Percentiles rank a stretch among this genome's conserved stretches.
phyloP scores from a whole-genome alignment of 1,140 invertebrate genomes.

The Lordiphosa mommai region DNA sequence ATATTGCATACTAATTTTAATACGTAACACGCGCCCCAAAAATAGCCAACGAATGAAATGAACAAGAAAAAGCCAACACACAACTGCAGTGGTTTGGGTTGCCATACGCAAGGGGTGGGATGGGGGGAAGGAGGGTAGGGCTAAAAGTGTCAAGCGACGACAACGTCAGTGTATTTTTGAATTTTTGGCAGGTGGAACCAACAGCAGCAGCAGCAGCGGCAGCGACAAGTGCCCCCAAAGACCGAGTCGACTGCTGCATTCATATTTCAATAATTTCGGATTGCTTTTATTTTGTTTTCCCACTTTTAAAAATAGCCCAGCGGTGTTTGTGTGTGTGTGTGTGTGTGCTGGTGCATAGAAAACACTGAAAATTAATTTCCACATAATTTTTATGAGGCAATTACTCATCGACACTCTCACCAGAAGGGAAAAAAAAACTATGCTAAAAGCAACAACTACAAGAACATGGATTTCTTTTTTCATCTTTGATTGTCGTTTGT shows the following conservation, averaged over 20 bases:
- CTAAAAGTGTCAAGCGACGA: conserved; percentile 62
- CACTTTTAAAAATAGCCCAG: conserved; percentile 42
- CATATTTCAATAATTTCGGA: conserved; percentile 75
- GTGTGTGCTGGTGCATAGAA: conserved; percentile 12
- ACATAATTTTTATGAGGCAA: conserved; percentile 78
- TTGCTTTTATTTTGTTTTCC: conserved; percentile 24
- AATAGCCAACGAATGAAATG: conserved; percentile 49
- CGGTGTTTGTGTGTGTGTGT: not conserved
- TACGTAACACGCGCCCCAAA: conserved; percentile 70
- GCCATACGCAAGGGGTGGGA: no score
- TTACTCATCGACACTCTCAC: conserved; percentile 69
- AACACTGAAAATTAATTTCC: conserved; percentile 73
- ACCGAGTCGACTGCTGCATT: conserved; percentile 50
- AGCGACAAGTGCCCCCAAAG: conserved; percentile 36
- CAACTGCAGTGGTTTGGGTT: conserved; percentile 1
- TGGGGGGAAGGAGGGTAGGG: conserved; percentile 12
- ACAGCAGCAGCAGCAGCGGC: conserved; percentile 14
- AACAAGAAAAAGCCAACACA: conserved; percentile 21
- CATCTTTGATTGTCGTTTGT: not conserved
- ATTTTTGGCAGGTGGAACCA: conserved; percentile 70
- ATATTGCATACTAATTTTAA: conserved; percentile 78
- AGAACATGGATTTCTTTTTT: conserved; percentile 5
- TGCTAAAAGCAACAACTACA: conserved; percentile 13
- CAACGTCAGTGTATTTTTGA: conserved; percentile 43
- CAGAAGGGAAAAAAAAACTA: conserved; percentile 23